These are phyloP conservation scores for Himalopsyche tibetana DNA, from an alignment of 2,888 invertebrate genomes.

Conservation along the genomic window DNA sequence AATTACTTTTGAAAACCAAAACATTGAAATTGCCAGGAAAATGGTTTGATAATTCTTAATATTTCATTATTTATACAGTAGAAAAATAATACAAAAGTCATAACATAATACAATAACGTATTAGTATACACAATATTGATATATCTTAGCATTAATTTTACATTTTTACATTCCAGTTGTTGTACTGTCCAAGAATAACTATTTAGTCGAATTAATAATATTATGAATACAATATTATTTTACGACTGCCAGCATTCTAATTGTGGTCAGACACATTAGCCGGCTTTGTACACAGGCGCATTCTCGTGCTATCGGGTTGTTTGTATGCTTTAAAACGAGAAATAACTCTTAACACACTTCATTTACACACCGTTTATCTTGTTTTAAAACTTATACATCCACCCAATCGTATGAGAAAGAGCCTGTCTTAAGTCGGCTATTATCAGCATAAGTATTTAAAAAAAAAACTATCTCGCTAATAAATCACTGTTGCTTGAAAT, in stretches of 20 bases:
- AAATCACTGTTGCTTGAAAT: slow-evolving; percentile 15
- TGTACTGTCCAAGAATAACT: slow-evolving; percentile 7
- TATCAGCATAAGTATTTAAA: background rate
- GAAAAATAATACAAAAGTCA: background rate
- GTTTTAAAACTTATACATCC: too few relatives aligned
- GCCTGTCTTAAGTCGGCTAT: too few relatives aligned
- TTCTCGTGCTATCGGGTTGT: too few relatives aligned
- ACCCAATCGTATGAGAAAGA: too few relatives aligned
- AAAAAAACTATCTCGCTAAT: background rate
- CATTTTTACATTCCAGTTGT: background rate
- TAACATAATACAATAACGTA: background rate
- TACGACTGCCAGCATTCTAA: background rate
- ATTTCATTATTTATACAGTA: background rate
- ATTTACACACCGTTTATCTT: too few relatives aligned
- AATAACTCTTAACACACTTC: too few relatives aligned
- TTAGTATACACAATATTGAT: background rate
- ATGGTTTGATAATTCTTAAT: background rate
- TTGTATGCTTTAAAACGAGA: too few relatives aligned
- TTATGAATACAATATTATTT: background rate
- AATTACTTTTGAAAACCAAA: background rate
- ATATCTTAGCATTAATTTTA: too few relatives aligned
- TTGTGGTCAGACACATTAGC: background rate
- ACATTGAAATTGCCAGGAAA: background rate
- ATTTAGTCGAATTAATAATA: slow-evolving; percentile 16
- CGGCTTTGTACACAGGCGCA: background rate